Conservation (phyloP, 2,113 vertebrate species). For the Phrynocephalus versicolor region DNA sequence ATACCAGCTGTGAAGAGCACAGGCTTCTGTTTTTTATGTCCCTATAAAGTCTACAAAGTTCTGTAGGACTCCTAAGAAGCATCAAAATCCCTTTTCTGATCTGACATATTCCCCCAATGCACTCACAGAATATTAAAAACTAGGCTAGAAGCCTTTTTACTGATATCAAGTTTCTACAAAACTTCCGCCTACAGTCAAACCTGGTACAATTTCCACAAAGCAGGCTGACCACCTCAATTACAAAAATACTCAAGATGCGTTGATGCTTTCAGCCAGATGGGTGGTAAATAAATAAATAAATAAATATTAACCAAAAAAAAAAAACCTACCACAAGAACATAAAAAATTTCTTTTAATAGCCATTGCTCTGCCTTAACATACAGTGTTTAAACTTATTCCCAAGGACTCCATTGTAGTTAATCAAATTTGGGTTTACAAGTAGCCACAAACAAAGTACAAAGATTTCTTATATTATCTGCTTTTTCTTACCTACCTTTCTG, state of each 20-base stretch:
- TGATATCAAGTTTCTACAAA: not conserved
- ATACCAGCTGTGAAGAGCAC: no score
- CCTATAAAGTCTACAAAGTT: no score
- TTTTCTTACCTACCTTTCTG: slow-evolving; percentile 21
- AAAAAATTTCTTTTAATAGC: not conserved
- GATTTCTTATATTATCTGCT: slow-evolving; percentile 43
- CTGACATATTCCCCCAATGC: no score
- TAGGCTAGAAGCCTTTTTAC: not conserved
- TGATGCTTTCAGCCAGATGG: not conserved
- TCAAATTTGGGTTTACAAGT: slow-evolving; percentile 29
- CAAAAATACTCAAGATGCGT: not conserved
- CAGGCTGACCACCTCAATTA: not conserved
- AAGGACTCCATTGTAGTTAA: slow-evolving; percentile 7
- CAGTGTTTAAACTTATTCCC: slow-evolving; percentile 28
- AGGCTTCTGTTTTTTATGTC: no score
- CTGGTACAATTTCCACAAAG: not conserved
- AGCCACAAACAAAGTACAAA: slow-evolving; percentile 20
- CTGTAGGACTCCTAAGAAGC: no score
- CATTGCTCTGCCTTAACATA: not conserved
- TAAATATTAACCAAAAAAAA: no score
- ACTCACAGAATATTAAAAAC: not conserved
- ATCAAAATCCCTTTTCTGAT: no score
- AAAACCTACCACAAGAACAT: no score
- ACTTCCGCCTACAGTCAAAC: no score
- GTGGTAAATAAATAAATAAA: no score